phyloP scores from a whole-genome alignment of 2,797 vertebrate genomes.

The Saguinus oedipus region DNA sequence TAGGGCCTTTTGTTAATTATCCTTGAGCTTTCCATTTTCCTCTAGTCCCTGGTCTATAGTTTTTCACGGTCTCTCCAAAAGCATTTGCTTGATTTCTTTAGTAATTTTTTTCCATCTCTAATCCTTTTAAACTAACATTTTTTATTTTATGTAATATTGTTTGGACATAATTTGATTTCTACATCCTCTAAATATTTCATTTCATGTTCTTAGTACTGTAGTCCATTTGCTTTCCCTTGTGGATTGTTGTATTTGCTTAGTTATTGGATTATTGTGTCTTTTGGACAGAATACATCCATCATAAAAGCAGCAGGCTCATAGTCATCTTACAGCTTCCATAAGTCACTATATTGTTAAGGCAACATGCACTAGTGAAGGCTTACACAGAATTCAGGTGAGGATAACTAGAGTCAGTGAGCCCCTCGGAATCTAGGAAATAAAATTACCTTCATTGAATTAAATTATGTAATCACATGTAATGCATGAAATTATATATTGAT shows the following conservation, averaged over 20 bases:
- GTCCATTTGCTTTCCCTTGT: neutral
- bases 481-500: neutral
- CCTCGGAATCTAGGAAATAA: neutral
- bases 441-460: neutral
- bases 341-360: neutral
- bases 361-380: neutral
- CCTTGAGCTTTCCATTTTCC: neutral
- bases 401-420: neutral
- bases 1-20: constrained; percentile 28
- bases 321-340: neutral
- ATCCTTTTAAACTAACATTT: constrained; percentile 42
- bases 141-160: constrained; percentile 46
- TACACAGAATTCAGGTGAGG: neutral
- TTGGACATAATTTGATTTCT: constrained; percentile 41
- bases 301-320: neutral
- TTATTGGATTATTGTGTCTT: neutral
- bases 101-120: neutral
- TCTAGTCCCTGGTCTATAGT: neutral
- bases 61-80: neutral
- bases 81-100: constrained; percentile 5
- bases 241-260: neutral
- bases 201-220: neutral
- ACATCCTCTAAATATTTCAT: constrained; percentile 32
- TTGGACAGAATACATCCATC: neutral
- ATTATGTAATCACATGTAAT: neutral